Evolutionary conservation across 2,888 invertebrate species (phyloP).

Genomic region (Plebejus argus): DNA sequence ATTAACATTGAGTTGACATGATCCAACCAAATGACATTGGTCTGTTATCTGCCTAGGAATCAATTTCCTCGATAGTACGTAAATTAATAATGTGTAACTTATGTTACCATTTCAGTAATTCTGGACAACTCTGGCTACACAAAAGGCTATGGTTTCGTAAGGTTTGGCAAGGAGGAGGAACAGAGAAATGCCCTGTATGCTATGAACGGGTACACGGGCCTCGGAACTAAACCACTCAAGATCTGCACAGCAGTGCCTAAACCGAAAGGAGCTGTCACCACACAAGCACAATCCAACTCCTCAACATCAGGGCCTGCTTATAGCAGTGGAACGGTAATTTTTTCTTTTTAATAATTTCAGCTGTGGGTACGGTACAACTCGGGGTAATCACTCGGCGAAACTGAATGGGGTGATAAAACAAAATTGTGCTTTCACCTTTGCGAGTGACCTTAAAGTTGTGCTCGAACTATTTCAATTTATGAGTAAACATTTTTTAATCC

Average conservation of each 20-base stretch:
- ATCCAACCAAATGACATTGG: too few relatives aligned
- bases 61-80: too few relatives aligned
- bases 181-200: conserved; percentile 95
- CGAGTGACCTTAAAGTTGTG: too few relatives aligned
- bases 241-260: conserved; percentile 96
- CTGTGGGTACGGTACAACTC: too few relatives aligned
- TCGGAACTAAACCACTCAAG: conserved; percentile 93
- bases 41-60: too few relatives aligned
- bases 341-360: not conserved
- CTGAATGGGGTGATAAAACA: not conserved
- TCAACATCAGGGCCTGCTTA: conserved; percentile 57
- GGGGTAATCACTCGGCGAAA: too few relatives aligned
- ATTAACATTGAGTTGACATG: too few relatives aligned
- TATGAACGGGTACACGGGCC: conserved; percentile 95
- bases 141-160: conserved; percentile 97
- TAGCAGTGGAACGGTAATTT: conserved; percentile 61
- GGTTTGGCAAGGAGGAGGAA: conserved; percentile 96
- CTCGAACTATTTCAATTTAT: too few relatives aligned
- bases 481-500: too few relatives aligned
- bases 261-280: conserved; percentile 80
- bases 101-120: conserved; percentile 85
- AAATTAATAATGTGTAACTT: not conserved
- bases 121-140: conserved; percentile 94
- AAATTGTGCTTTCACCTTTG: not conserved
- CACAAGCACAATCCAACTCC: conserved; percentile 53